These are phyloP conservation scores for Tenthredo scrophulariae DNA, from an alignment of 2,888 invertebrate species.

Conservation along the genomic window DNA sequence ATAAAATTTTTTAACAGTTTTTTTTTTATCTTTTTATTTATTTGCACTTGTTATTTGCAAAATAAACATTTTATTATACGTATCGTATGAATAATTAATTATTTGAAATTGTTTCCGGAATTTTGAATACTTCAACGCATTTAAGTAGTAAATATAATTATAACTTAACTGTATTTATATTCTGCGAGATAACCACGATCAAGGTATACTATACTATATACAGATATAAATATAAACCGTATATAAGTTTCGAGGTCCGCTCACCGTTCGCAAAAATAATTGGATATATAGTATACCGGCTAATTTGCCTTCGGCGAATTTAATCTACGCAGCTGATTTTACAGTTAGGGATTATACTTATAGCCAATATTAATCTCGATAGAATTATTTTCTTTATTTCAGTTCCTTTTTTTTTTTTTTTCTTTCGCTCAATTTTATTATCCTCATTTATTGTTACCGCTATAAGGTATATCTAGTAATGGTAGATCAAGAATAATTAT, in stretches of 20 bases:
- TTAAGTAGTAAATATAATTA: not conserved
- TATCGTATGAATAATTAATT: not conserved
- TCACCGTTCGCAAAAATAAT: slow-evolving; percentile 6
- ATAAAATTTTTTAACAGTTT: not conserved
- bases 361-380: not conserved
- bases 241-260: not conserved
- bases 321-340: not conserved
- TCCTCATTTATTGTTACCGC: not conserved
- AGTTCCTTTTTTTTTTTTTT: not conserved
- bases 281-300: not conserved
- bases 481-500: no score
- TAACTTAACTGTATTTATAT: not conserved
- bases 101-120: not conserved
- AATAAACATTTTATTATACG: slow-evolving; percentile 4
- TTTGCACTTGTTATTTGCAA: not conserved
- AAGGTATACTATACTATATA: not conserved
- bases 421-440: not conserved
- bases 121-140: not conserved
- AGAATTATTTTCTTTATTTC: not conserved
- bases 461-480: no score
- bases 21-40: no score
- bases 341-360: not conserved
- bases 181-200: not conserved
- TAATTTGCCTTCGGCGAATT: slow-evolving; percentile 1
- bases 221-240: not conserved